A percentile compares a stretch with the other conserved stretches of the same genome.
These are phyloP conservation scores for Microchirus variegatus DNA, from an alignment of 2,797 vertebrate genomes.

Conservation along the genomic window DNA sequence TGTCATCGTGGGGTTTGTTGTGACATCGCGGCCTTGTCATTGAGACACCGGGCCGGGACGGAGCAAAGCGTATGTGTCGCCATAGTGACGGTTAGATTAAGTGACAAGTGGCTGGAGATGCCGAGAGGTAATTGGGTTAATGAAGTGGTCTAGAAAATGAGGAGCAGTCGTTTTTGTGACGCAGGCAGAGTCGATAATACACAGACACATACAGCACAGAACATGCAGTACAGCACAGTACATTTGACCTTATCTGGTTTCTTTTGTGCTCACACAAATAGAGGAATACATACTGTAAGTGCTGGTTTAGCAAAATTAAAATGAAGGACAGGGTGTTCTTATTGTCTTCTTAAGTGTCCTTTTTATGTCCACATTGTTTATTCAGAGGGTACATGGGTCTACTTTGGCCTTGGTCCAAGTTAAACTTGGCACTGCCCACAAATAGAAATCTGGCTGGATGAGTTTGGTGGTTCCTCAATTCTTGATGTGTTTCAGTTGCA, in stretches of 20 bases:
- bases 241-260: too few species aligned
- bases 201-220: background rate
- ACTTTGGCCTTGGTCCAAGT: constrained; percentile 22
- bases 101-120: constrained; percentile 16
- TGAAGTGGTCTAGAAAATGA: constrained; percentile 46
- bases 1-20: constrained; percentile 35
- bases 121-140: constrained; percentile 60
- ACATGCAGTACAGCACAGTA: background rate
- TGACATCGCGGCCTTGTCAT: constrained; percentile 45
- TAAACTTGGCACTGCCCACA: constrained; percentile 10
- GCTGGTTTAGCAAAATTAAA: constrained; percentile 16
- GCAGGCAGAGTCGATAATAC: constrained; percentile 15
- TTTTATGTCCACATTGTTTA: constrained; percentile 2
- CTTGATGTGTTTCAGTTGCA: background rate
- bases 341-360: constrained; percentile 14
- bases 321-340: constrained; percentile 2
- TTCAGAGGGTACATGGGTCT: constrained; percentile 11
- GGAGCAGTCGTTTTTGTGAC: constrained; percentile 11
- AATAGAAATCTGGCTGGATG: background rate
- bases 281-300: background rate
- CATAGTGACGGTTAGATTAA: constrained; percentile 39
- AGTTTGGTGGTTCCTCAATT: constrained; percentile 18
- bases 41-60: background rate
- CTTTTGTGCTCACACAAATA: background rate
- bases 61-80: constrained; percentile 32